phyloP scores from a whole-genome alignment of 2,888 invertebrate genomes.

The Ichneumoninae sp. region DNA sequence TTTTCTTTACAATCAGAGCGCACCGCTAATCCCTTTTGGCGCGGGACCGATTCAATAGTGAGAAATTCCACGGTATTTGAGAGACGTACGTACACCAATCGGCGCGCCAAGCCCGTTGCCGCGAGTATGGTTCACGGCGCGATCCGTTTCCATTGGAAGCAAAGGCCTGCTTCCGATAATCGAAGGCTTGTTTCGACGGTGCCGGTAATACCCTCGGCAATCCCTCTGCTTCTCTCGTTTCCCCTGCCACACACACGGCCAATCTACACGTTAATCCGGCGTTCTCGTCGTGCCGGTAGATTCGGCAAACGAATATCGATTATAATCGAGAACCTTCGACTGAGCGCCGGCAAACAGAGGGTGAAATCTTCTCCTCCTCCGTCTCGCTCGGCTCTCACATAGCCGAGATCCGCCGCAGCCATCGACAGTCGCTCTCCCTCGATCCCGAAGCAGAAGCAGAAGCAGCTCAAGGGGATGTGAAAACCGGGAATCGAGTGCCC shows the following conservation, averaged over 20 bases:
- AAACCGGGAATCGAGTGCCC: conserved; percentile 60
- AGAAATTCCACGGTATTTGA: not conserved
- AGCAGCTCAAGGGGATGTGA: conserved; percentile 56
- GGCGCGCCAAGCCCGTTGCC: not conserved
- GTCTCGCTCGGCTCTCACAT: conserved; percentile 1
- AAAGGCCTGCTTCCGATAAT: conserved; percentile 63
- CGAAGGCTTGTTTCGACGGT: conserved; percentile 65
- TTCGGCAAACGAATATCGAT: conserved; percentile 66
- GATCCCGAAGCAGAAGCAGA: conserved; percentile 3
- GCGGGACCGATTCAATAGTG: conserved; percentile 44
- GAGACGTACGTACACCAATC: not conserved
- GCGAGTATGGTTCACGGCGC: conserved; percentile 19
- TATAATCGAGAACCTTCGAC: conserved; percentile 62
- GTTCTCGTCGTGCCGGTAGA: conserved; percentile 45
- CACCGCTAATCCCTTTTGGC: conserved; percentile 44
- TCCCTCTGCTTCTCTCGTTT: conserved; percentile 55
- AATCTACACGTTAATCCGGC: conserved; percentile 67
- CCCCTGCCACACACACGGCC: conserved; percentile 51
- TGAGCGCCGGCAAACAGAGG: conserved; percentile 56
- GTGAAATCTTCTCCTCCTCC: conserved; percentile 51
- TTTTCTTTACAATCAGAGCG: conserved; percentile 38
- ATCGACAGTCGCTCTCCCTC: not conserved
- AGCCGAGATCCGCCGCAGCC: not conserved
- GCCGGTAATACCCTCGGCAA: conserved; percentile 58
- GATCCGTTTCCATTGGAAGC: conserved; percentile 62